Base-by-base conservation (phyloP, 2,888 invertebrate species). In the Andrena praecox region DNA sequence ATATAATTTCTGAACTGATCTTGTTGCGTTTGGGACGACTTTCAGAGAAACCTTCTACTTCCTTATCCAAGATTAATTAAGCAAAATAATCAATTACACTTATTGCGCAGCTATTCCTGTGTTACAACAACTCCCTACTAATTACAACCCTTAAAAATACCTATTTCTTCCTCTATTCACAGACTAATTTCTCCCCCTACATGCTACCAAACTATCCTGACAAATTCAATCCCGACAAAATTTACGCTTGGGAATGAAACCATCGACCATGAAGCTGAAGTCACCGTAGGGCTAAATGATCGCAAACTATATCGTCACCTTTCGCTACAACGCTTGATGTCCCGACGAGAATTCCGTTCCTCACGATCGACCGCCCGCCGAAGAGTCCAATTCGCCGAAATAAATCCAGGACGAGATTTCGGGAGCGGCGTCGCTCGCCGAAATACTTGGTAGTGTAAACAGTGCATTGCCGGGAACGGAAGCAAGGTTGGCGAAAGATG, bases 401-500 rank as follows among this genome's bases (percentile, higher is more conserved):
- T 31, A 50, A 50, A 74, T 50, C 10, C 59, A n/a, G 12, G 12
- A 5, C 48, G 35, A 10, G 10, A 6, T 12, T 42, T 16, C 5
- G n/a, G 31, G 10, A 33, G 48, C 24, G 27, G 12, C 27, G 20
- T 27, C 16, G 16, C 69, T 69, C 10, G 24, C 54, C 42, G 35
- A 54, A 42, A 62, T 54, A 56, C 42, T 71, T 0, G 48, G 12
- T 6, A 59, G 48, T 27, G 75, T 56, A 52, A 75, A 68, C 50
- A 63, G 33, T 16, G 42, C 24, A 59, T 69, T 69, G 60, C 42
- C 50, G 16, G 12, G 16, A n/a, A 70, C 24, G 71, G 67, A 72
- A 76, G 69, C 52, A 68, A 68, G 31, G 67, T 66, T 72, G 31
- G 50, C 70, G 74, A 67, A 63, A 62, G 67, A 80, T 27, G 70